Evolutionary conservation across 2,888 invertebrate species (phyloP).

Genomic region (Caradrina kadenii): DNA sequence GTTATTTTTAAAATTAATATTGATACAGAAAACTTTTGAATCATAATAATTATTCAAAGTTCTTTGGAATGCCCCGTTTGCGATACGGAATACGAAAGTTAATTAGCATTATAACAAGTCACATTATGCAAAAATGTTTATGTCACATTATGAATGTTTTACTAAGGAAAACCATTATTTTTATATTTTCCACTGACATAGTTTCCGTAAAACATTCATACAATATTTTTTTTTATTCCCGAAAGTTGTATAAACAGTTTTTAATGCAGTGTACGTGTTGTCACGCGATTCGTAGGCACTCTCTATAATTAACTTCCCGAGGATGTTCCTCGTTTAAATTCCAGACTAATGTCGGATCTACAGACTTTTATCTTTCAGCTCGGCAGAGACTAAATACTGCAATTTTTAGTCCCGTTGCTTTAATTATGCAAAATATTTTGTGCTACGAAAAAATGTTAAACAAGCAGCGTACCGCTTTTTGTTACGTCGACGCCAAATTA

Average conservation of each 20-base stretch:
- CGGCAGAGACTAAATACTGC: constrained; percentile 55
- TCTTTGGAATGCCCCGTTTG: constrained; percentile 8
- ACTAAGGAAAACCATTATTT: constrained; percentile 9
- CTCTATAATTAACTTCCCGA: constrained; percentile 38
- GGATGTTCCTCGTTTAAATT: constrained; percentile 47
- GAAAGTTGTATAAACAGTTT: constrained; percentile 23
- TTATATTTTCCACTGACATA: constrained; percentile 14
- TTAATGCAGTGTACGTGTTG: constrained; percentile 27
- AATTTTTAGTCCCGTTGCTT: constrained; percentile 48
- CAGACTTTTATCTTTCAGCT: constrained; percentile 33
- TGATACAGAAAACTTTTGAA: constrained; percentile 1
- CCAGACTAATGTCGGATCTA: constrained; percentile 39
- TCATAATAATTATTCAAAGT: neutral
- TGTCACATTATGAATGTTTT: too few species aligned
- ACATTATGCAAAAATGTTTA: constrained; percentile 4
- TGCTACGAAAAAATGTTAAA: constrained; percentile 31
- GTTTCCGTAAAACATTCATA: constrained; percentile 7
- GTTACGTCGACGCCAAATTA: constrained; percentile 43
- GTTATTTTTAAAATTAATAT: too few species aligned
- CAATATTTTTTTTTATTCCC: constrained; percentile 13
- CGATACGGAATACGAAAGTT: constrained; percentile 9
- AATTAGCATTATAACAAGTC: constrained; percentile 8
- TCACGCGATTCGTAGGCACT: constrained; percentile 36
- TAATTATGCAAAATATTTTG: constrained; percentile 53
- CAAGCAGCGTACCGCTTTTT: constrained; percentile 34